Evolutionary conservation across 1,140 invertebrate species (phyloP).

Genomic region (Heliconius hewitsoni): DNA sequence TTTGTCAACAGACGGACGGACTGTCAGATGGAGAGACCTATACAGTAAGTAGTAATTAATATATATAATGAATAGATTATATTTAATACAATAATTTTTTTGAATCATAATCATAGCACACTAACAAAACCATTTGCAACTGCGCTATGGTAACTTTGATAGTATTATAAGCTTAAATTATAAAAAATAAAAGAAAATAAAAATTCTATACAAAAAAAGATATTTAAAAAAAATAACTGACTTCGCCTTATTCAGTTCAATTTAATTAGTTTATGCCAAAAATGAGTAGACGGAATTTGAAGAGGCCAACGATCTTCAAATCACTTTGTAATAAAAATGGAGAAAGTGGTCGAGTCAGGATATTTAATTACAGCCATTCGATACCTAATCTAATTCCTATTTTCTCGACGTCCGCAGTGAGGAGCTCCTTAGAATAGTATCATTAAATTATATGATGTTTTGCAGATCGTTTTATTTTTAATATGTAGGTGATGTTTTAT

Average conservation of each 20-base stretch:
- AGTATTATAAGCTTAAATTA: too few species aligned
- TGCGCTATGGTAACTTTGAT: too few species aligned
- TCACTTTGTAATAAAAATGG: not conserved
- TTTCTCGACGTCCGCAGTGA: not conserved
- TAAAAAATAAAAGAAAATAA: not conserved
- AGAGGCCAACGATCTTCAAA: conserved; percentile 4
- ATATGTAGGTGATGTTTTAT: not conserved
- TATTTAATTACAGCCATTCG: not conserved
- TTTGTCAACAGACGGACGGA: too few species aligned
- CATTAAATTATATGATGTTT: not conserved
- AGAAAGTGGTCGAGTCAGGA: not conserved
- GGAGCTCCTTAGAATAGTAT: not conserved
- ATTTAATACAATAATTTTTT: too few species aligned
- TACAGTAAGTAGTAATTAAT: too few species aligned
- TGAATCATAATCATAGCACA: too few species aligned
- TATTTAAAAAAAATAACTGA: not conserved
- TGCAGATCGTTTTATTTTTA: not conserved
- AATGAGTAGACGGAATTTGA: conserved; percentile 6
- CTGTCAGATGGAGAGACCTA: too few species aligned
- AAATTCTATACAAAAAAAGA: not conserved
- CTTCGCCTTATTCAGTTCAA: not conserved
- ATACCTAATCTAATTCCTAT: not conserved
- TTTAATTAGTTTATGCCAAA: not conserved
- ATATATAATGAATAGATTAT: too few species aligned
- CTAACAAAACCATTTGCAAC: too few species aligned